A percentile compares a stretch with the other conserved stretches of the same genome.
phyloP scores from a whole-genome alignment of 2,113 vertebrate genomes.

The Oreotragus oreotragus region DNA sequence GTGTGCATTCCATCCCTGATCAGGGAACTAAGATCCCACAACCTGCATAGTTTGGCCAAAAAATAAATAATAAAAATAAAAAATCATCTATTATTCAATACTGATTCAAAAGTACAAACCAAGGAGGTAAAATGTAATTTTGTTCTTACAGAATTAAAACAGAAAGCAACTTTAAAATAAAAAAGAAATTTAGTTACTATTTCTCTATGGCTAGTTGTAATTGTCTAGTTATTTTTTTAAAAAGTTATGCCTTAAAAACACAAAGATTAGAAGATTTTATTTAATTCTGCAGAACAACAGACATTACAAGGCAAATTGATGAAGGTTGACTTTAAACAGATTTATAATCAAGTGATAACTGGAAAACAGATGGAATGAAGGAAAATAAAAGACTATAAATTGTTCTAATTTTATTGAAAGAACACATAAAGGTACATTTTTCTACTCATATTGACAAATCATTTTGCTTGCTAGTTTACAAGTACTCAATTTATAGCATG shows the following conservation, averaged over 20 bases:
- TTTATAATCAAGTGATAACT: background rate
- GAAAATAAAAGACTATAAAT: background rate
- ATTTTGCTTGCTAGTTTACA: background rate
- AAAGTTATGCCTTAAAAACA: background rate
- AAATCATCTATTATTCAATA: background rate
- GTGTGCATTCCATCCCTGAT: background rate
- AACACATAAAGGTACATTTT: background rate
- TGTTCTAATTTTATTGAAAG: background rate
- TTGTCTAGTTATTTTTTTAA: background rate
- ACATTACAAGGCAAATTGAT: background rate
- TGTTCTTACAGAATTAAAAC: conserved; percentile 17
- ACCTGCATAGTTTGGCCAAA: background rate
- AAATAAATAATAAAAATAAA: background rate
- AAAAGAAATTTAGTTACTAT: conserved; percentile 20
- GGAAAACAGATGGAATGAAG: conserved; percentile 9
- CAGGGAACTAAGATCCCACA: background rate
- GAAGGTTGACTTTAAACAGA: background rate
- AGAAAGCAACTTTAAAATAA: conserved; percentile 8
- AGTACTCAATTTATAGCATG: background rate
- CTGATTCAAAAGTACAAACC: background rate
- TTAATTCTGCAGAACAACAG: conserved; percentile 2
- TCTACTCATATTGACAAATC: background rate
- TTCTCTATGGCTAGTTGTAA: background rate
- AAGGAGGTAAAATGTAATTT: conserved; percentile 1
- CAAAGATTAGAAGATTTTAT: conserved; percentile 10